Percentiles rank a stretch among this genome's conserved stretches.
phyloP scores from a whole-genome alignment of 2,888 invertebrate genomes.

The Xestia rhomboidea region DNA sequence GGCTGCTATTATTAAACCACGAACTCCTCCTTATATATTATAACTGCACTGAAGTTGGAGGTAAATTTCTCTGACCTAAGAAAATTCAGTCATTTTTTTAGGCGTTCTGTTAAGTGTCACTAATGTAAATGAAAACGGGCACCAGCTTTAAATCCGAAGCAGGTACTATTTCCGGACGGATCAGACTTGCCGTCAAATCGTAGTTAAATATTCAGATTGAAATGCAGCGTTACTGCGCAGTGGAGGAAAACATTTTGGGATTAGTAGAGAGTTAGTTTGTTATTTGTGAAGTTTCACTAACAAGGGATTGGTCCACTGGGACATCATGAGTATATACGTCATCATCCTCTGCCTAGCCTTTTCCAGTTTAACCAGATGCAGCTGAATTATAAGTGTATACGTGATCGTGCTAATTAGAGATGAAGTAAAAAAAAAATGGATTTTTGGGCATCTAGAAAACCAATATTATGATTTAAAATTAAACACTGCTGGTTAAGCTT shows the following conservation, averaged over 20 bases:
- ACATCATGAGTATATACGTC: background rate
- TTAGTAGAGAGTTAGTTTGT: slow-evolving; percentile 12
- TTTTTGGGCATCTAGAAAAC: background rate
- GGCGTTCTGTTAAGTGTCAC: background rate
- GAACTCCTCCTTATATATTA: too few relatives aligned
- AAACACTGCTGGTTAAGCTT: background rate
- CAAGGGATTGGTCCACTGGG: slow-evolving; percentile 23
- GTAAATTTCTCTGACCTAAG: background rate
- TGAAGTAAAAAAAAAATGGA: too few relatives aligned
- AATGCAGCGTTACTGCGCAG: slow-evolving; percentile 13
- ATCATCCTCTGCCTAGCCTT: too few relatives aligned
- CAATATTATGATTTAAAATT: background rate
- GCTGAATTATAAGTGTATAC: background rate
- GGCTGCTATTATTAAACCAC: background rate
- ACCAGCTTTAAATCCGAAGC: slow-evolving; percentile 4
- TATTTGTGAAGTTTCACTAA: slow-evolving; percentile 27
- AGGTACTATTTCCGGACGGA: slow-evolving; percentile 20
- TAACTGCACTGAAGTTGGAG: too few relatives aligned
- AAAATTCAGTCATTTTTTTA: background rate
- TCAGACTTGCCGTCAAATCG: slow-evolving; percentile 35
- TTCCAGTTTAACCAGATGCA: too few relatives aligned
- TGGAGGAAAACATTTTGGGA: slow-evolving; percentile 42
- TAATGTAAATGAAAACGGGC: background rate
- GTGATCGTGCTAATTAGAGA: background rate
- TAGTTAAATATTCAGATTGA: slow-evolving; percentile 55